Evolutionary conservation across 2,113 vertebrate species (phyloP), one percentile per base, ranked within the genome.

Genomic region (Echinops telfairi): DNA sequence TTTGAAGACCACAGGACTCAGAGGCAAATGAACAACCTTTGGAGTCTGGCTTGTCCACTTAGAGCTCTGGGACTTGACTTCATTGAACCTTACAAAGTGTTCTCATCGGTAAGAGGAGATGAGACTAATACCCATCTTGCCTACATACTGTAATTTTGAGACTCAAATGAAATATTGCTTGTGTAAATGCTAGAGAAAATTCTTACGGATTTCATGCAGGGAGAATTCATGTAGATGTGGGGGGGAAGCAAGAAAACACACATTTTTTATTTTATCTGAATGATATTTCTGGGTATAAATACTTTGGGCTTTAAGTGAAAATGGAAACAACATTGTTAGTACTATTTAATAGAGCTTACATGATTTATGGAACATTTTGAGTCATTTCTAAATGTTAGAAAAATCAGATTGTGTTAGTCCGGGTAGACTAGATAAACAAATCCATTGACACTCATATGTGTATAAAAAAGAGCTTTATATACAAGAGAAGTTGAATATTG

Each of bases 291-390:
- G 4, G 23, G 16, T 20, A 53, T 88, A 83, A 88, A 89, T 66
- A 6, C 80, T 93, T 88, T 66, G 25, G 79, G 25, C 23, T 27
- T 66, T 10, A 66, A 29, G 25, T 27, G 25, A 66, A 66, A 66
- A 25, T 4, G 25, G 20, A 66, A 25, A 66, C 23, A 66, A 23
- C 25, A 57, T 79, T 88, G 84, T 90, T 90, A 89, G 5, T 60
- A 33, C 64, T 91, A 29, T 58, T 78, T 86, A 70, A 84, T 77
- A 15, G 82, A 17, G 36, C 31, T 31, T 86, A 90, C 60, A 16
- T 81, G 88, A 29, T 90, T 95, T 88, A 81, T 47, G 16, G 90
- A 64, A 38, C 53, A 79, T 58, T 87, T 53, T 90, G 64, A 43
- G 3, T 77, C 57, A 40, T 68, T 89, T 70, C 85, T 88, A 76